Conservation (phyloP, 2,888 invertebrate genomes). For the Calephelis perditalis region DNA sequence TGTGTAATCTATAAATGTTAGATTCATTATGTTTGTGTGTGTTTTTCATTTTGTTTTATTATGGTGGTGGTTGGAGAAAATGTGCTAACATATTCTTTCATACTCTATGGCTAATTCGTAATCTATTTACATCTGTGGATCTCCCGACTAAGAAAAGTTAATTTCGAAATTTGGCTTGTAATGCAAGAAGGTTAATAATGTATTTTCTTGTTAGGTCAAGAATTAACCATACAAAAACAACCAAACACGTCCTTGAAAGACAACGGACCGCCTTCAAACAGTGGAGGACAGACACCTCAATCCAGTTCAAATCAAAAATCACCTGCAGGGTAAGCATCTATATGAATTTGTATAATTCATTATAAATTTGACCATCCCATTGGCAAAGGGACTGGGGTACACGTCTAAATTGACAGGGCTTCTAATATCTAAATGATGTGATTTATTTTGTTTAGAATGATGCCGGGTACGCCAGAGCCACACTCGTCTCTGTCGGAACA, state of each 20-base stretch:
- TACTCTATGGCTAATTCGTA: constrained; percentile 75
- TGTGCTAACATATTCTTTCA: constrained; percentile 74
- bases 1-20: not conserved
- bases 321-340: constrained; percentile 82
- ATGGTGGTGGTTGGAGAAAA: constrained; percentile 78
- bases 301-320: constrained; percentile 80
- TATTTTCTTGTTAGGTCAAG: constrained; percentile 80
- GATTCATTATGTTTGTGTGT: constrained; percentile 23
- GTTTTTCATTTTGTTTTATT: constrained; percentile 40
- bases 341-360: too few relatives aligned
- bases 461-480: constrained; percentile 73
- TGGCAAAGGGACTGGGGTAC: too few relatives aligned
- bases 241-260: constrained; percentile 93
- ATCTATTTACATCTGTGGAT: constrained; percentile 38
- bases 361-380: not conserved
- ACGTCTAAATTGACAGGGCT: too few relatives aligned
- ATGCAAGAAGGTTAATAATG: constrained; percentile 10
- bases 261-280: constrained; percentile 76
- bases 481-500: constrained; percentile 64
- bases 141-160: constrained; percentile 17
- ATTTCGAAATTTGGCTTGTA: constrained; percentile 19
- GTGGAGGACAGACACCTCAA: constrained; percentile 69
- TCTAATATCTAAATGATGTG: too few relatives aligned
- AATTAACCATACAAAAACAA: constrained; percentile 96
- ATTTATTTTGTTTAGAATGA: constrained; percentile 49